phyloP scores from a whole-genome alignment of 2,113 vertebrate species.

The Urocynchramus pylzowi region DNA sequence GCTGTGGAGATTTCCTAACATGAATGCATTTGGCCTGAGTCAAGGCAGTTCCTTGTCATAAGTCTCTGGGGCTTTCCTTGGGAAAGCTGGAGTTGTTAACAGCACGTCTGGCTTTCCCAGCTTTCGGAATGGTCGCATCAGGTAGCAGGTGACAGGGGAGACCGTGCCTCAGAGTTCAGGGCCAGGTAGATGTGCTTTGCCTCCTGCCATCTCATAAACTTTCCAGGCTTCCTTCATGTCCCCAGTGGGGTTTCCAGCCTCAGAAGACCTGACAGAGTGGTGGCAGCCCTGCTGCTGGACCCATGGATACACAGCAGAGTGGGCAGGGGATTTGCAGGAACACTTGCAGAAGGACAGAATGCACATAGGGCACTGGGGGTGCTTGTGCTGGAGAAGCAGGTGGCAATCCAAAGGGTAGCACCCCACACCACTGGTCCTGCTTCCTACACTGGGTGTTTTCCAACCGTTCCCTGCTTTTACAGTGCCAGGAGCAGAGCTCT shows the following conservation, averaged over 20 bases:
- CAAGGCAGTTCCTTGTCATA: neutral
- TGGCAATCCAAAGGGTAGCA: neutral
- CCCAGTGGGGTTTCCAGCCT: accelerated
- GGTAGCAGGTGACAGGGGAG: neutral
- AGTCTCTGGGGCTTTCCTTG: neutral
- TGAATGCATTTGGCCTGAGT: accelerated
- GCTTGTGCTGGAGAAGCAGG: accelerated
- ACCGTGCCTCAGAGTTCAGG: neutral
- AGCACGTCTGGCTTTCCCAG: neutral
- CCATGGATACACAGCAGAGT: accelerated
- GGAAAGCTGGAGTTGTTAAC: neutral
- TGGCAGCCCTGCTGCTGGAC: neutral
- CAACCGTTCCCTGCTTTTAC: neutral
- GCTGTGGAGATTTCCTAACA: neutral
- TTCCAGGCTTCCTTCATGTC: neutral
- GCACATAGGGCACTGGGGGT: neutral
- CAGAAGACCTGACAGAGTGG: neutral
- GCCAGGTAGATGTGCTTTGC: neutral
- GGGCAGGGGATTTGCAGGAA: neutral
- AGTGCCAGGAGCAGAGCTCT: neutral
- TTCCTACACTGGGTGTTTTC: neutral
- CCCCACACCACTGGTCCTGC: neutral
- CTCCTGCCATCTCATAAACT: neutral
- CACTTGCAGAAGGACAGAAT: neutral
- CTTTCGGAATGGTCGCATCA: accelerated